Evolutionary conservation across 2,113 vertebrate genomes (phyloP).

Genomic region (Pantherophis guttatus): DNA sequence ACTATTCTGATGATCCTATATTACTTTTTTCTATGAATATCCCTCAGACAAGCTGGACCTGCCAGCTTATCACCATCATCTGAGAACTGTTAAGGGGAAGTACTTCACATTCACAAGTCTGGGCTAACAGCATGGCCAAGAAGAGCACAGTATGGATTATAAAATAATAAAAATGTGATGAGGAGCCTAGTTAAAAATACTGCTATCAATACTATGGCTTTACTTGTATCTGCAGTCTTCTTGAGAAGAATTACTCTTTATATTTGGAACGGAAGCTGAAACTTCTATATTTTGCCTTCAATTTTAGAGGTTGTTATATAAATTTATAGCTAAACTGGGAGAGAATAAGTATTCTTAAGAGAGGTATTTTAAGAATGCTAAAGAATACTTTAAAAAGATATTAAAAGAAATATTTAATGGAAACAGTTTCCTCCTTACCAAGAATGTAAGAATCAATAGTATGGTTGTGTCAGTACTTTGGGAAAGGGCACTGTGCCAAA

Average conservation of each 20-base stretch:
- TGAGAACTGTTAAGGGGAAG: neutral
- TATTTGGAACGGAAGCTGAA: neutral
- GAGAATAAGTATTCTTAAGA: neutral
- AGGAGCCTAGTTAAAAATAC: neutral
- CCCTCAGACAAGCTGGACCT: neutral
- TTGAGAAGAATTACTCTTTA: neutral
- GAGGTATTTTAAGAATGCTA: neutral
- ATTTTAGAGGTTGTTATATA: neutral
- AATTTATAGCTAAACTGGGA: neutral
- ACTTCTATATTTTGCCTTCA: neutral
- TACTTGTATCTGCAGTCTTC: neutral
- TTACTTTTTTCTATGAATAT: neutral
- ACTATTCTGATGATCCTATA: neutral
- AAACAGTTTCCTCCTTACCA: neutral
- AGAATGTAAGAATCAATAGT: neutral
- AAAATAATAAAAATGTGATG: neutral
- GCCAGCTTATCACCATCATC: neutral
- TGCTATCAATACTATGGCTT: neutral
- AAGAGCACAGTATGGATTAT: neutral
- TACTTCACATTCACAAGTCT: neutral
- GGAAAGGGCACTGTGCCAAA: neutral
- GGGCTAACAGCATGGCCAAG: neutral
- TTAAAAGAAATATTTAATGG: neutral
- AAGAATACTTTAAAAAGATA: neutral
- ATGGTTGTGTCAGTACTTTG: neutral